Percentiles rank a stretch among this genome's conserved stretches.
phyloP scores from a whole-genome alignment of 2,888 invertebrate species.

The Antheraea assamensis region DNA sequence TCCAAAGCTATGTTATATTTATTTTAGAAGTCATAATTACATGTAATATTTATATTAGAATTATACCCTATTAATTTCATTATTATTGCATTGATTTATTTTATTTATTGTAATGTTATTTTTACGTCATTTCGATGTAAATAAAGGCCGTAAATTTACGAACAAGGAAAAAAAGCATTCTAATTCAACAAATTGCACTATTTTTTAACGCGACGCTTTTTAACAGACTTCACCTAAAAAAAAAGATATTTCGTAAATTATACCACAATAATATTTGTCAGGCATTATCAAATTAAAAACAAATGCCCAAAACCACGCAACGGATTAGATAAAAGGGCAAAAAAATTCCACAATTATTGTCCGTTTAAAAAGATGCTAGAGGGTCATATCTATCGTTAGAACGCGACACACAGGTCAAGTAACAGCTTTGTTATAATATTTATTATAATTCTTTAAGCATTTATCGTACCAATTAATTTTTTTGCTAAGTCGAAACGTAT shows the following conservation, averaged over 20 bases:
- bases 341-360: background rate
- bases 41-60: too few relatives aligned
- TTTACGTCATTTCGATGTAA: too few relatives aligned
- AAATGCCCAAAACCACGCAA: background rate
- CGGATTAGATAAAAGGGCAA: background rate
- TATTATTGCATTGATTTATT: too few relatives aligned
- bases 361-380: background rate
- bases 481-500: background rate
- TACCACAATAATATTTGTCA: background rate
- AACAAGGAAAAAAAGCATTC: too few relatives aligned
- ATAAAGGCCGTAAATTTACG: too few relatives aligned
- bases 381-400: background rate
- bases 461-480: background rate
- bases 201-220: too few relatives aligned
- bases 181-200: too few relatives aligned
- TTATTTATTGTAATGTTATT: too few relatives aligned
- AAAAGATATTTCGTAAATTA: background rate
- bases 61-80: too few relatives aligned
- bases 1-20: too few relatives aligned
- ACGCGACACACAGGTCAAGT: background rate
- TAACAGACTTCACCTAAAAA: too few relatives aligned
- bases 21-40: too few relatives aligned
- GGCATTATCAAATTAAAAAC: background rate
- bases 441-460: background rate
- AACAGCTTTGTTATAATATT: background rate